phyloP scores from a whole-genome alignment of 2,797 vertebrate species.

The Falco rusticolus region DNA sequence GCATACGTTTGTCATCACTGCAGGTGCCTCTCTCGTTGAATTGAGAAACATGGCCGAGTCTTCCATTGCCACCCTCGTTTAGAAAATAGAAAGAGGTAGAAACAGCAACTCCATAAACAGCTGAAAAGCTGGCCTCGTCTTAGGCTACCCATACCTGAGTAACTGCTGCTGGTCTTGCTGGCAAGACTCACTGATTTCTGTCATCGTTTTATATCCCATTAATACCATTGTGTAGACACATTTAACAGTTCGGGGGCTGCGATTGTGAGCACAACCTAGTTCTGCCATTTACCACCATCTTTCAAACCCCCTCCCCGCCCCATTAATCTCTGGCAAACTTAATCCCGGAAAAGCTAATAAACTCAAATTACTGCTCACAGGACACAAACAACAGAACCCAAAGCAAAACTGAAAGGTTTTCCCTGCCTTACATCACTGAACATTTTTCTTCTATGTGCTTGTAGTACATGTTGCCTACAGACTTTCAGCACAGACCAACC shows the following conservation, averaged over 20 bases:
- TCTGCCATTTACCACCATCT: neutral
- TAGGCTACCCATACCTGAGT: neutral
- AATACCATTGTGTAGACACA: neutral
- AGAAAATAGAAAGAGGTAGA: neutral
- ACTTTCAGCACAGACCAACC: conserved; percentile 48
- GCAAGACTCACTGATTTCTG: neutral
- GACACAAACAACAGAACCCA: conserved; percentile 53
- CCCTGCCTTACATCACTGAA: neutral
- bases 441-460: conserved; percentile 57
- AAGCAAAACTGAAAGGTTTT: conserved; percentile 64
- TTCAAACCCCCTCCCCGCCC: neutral
- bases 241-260: neutral
- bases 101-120: neutral
- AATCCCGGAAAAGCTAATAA: conserved; percentile 32
- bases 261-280: neutral
- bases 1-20: neutral
- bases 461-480: conserved; percentile 64
- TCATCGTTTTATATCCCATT: neutral
- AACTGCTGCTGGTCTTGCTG: neutral
- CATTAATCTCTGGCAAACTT: conserved; percentile 43
- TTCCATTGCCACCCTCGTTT: neutral
- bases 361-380: conserved; percentile 39
- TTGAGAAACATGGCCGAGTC: neutral
- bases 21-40: neutral
- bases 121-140: neutral